A percentile compares a stretch with the other conserved stretches of the same genome.
phyloP scores from a whole-genome alignment of 2,797 vertebrate species.

The Luscinia luscinia region DNA sequence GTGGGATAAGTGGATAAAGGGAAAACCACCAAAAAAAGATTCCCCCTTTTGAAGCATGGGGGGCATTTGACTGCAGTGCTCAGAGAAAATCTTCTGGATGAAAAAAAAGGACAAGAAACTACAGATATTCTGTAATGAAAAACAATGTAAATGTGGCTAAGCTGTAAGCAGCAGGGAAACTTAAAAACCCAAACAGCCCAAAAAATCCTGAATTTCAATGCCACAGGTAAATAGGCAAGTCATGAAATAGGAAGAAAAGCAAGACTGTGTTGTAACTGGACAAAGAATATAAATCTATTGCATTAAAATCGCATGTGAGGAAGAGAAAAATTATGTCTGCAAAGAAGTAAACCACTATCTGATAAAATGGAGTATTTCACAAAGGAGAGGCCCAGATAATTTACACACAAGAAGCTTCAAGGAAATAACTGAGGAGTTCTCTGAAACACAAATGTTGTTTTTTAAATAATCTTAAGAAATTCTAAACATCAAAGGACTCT shows the following conservation, averaged over 20 bases:
- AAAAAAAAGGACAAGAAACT: background rate
- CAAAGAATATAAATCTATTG: background rate
- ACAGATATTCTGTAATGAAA: background rate
- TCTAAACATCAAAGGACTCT: conserved; percentile 38
- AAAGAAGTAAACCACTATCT: conserved; percentile 9
- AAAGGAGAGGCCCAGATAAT: conserved; percentile 40
- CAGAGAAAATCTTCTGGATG: background rate
- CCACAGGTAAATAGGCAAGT: background rate
- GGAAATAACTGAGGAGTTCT: conserved; percentile 48
- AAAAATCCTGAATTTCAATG: background rate
- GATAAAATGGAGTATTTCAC: conserved; percentile 24
- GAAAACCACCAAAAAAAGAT: background rate
- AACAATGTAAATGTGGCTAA: background rate
- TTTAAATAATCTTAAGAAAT: conserved; percentile 47
- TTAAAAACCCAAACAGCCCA: background rate
- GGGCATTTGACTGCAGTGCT: background rate
- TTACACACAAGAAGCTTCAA: conserved; percentile 56
- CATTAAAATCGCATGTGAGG: background rate
- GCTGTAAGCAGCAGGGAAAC: background rate
- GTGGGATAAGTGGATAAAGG: background rate
- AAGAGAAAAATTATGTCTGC: background rate
- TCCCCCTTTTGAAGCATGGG: background rate
- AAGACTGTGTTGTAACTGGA: background rate
- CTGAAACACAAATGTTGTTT: conserved; percentile 59
- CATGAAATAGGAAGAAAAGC: background rate